Evolutionary conservation across 2,113 vertebrate species (phyloP), one percentile per base, ranked within the genome.

Genomic region (Sylvilagus bachmani): DNA sequence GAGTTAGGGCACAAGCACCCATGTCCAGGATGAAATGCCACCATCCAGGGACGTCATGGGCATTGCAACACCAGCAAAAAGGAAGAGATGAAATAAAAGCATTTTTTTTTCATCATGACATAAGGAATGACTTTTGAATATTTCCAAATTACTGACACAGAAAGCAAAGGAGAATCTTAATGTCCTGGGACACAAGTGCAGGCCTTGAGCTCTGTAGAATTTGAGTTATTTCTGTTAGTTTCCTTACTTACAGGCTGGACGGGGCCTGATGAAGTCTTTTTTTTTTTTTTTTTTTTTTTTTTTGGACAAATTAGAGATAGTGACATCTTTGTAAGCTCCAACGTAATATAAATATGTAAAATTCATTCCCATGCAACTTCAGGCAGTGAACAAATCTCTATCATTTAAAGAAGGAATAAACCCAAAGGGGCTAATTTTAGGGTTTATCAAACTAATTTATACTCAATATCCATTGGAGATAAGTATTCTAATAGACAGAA

Each of bases 391-490:
- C 70, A 87, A 94, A 88, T 74, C 33, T 36, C 67, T 62, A 6
- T 53, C 71, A 10, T 24, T 77, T 94, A 53, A 91, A 36, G 44
- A 91, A 94, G 11, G 31, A 77, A 51, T 91, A 77, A 89, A 91
- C 19, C 85, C 3, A 87, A 85, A 70, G 66, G 10, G 70, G 10
- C 21, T 91, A 73, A 93, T 94, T 86, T 93, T 81, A 78, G 71
- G 51, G 16, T 33, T 75, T 55, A 90, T 70, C 24, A 79, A 86
- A 66, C 19, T 55, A 93, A 86, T 75, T 82, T 80, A 67, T 1
- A 74, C 13, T 80, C 2, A 33, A 61, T 71, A 75, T 61, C 58
- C 51, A 75, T 70, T 90, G 91, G 11, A 90, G 67, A 64, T 74
- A 91, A 73, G 33, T 64, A 67, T 7, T 75, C 49, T 58, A 66